Evolutionary conservation across 2,888 invertebrate species (phyloP).

Genomic region (Lutraria lutraria): DNA sequence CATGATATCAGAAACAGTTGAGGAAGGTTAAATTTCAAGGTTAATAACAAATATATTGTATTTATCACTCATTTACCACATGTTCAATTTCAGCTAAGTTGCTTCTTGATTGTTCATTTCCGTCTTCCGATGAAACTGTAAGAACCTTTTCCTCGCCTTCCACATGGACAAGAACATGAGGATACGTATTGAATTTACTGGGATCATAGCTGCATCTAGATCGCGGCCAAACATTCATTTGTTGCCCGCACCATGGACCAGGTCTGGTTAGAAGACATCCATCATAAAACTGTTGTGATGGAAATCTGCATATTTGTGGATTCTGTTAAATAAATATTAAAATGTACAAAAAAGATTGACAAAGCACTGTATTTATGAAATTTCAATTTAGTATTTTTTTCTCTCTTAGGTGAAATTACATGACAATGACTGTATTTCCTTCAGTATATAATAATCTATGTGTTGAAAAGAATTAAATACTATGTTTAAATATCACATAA

Average conservation of each 20-base stretch:
- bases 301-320: slow-evolving; percentile 76
- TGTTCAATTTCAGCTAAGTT: slow-evolving; percentile 77
- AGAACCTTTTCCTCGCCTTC: slow-evolving; percentile 78
- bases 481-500: too few relatives aligned
- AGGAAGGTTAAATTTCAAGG: too few relatives aligned
- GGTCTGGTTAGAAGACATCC: slow-evolving; percentile 64
- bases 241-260: slow-evolving; percentile 42
- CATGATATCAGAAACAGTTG: too few relatives aligned
- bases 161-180: slow-evolving; percentile 79
- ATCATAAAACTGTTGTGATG: slow-evolving; percentile 77
- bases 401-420: too few relatives aligned
- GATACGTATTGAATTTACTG: slow-evolving; percentile 35
- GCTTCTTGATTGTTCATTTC: slow-evolving; percentile 79
- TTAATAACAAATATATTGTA: too few relatives aligned
- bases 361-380: too few relatives aligned
- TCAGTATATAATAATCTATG: too few relatives aligned
- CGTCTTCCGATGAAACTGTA: slow-evolving; percentile 79
- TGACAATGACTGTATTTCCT: too few relatives aligned
- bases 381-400: too few relatives aligned
- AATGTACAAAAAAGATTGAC: too few relatives aligned
- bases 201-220: background rate
- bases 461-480: too few relatives aligned
- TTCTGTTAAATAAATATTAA: slow-evolving; percentile 65
- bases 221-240: slow-evolving; percentile 65
- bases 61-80: slow-evolving; percentile 74